These are phyloP conservation scores for Condylostylus longicornis DNA, from an alignment of 1,140 invertebrate species.

Conservation along the genomic window DNA sequence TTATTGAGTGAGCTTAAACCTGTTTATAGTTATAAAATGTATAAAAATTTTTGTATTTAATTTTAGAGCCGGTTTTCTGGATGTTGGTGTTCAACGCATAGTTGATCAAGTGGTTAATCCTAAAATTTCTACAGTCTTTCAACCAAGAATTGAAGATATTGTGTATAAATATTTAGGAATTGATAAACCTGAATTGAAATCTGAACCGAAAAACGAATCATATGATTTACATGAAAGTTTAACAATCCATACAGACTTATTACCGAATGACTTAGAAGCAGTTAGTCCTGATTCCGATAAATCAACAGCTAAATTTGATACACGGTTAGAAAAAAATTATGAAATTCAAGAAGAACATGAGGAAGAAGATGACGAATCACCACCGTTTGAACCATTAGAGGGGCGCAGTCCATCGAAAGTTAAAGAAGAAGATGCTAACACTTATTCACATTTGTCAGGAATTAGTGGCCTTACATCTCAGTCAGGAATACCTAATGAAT, in stretches of 20 bases:
- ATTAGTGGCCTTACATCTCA: conserved; percentile 43
- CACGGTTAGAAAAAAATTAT: conserved; percentile 28
- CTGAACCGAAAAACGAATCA: conserved; percentile 27
- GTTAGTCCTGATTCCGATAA: conserved; percentile 61
- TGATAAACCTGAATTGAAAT: conserved; percentile 38
- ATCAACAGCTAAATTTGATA: conserved; percentile 34
- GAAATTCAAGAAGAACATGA: conserved; percentile 39
- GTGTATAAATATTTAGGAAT: conserved; percentile 79
- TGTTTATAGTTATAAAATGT: neutral
- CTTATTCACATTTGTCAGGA: conserved; percentile 41
- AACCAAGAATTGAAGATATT: conserved; percentile 78
- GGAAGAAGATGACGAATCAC: conserved; percentile 48
- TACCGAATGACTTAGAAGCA: conserved; percentile 60
- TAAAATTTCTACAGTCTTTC: conserved; percentile 72
- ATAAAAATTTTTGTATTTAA: neutral
- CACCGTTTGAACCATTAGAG: conserved; percentile 47
- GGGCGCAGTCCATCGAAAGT: conserved; percentile 10
- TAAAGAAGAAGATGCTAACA: conserved; percentile 13
- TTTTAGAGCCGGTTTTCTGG: conserved; percentile 62
- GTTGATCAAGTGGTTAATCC: conserved; percentile 92
- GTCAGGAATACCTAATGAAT: conserved; percentile 16
- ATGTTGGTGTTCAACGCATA: conserved; percentile 77
- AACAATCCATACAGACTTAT: conserved; percentile 37
- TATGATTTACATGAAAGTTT: conserved; percentile 31
- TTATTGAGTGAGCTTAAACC: conserved; percentile 59